A percentile compares a stretch with the other conserved stretches of the same genome.
These are phyloP conservation scores for Astreopora myriophthalma DNA, from an alignment of 64 coral and sea anemone species.

Conservation along the genomic window DNA sequence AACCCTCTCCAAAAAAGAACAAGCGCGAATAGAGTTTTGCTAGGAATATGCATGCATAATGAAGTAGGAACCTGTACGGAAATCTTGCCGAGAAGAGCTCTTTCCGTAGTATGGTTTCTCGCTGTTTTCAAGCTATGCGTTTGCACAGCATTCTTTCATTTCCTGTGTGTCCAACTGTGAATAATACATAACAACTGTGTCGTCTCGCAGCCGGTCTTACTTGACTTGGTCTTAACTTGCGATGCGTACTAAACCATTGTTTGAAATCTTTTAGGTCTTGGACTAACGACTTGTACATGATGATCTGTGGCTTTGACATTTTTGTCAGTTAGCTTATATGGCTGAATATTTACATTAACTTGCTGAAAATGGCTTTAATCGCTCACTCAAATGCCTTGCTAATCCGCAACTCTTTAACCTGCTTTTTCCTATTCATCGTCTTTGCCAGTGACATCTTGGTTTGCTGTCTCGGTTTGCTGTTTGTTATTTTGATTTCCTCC, in stretches of 20 bases:
- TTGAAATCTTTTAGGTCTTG: neutral
- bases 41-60: too few relatives aligned
- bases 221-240: too few relatives aligned
- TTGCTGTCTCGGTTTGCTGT: conserved; percentile 34
- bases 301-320: neutral
- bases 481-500: neutral
- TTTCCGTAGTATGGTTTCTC: neutral
- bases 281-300: neutral
- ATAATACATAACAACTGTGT: too few relatives aligned
- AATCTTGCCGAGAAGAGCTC: neutral
- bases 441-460: neutral
- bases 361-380: neutral
- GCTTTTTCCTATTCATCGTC: neutral
- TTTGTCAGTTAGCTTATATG: neutral
- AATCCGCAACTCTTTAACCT: neutral
- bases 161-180: too few relatives aligned
- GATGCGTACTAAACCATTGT: neutral
- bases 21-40: too few relatives aligned
- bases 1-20: too few relatives aligned
- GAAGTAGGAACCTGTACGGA: too few relatives aligned
- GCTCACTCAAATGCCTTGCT: neutral
- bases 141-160: too few relatives aligned
- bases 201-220: too few relatives aligned
- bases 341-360: neutral
- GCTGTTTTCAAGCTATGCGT: neutral